Conservation (phyloP, 2,888 invertebrate genomes). For the Brachyptera risi region DNA sequence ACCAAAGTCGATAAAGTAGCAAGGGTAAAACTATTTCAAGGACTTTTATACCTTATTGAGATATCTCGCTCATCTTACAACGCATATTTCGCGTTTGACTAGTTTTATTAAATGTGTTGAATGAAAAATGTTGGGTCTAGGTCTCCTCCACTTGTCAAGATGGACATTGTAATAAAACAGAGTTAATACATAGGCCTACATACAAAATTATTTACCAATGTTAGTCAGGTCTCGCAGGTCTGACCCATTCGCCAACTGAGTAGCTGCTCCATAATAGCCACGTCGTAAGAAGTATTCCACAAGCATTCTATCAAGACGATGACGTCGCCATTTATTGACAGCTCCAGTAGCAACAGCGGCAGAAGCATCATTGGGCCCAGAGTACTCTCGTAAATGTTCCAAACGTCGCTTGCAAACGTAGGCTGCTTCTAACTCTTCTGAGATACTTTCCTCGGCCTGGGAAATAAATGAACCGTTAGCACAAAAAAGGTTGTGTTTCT, state of each 20-base stretch:
- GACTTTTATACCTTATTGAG: too few species aligned
- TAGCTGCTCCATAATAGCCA: slow-evolving; percentile 94
- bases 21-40: too few species aligned
- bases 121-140: too few species aligned
- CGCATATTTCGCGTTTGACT: too few species aligned
- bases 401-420: slow-evolving; percentile 87
- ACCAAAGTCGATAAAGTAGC: too few species aligned
- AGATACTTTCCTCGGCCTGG: slow-evolving; percentile 83
- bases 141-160: not conserved
- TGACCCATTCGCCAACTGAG: slow-evolving; percentile 76
- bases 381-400: slow-evolving; percentile 84
- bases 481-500: not conserved
- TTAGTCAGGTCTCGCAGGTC: slow-evolving; percentile 85
- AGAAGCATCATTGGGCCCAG: slow-evolving; percentile 42
- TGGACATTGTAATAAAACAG: not conserved
- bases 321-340: slow-evolving; percentile 75
- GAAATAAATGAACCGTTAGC: slow-evolving; percentile 9
- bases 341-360: slow-evolving; percentile 48
- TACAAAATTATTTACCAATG: slow-evolving; percentile 65
- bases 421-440: slow-evolving; percentile 87
- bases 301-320: slow-evolving; percentile 89
- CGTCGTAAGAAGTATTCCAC: slow-evolving; percentile 93
- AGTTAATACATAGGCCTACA: not conserved
- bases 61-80: too few species aligned
- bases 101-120: too few species aligned